These are phyloP conservation scores for Trachops cirrhosus DNA, from an alignment of 2,797 vertebrate species.

Conservation along the genomic window DNA sequence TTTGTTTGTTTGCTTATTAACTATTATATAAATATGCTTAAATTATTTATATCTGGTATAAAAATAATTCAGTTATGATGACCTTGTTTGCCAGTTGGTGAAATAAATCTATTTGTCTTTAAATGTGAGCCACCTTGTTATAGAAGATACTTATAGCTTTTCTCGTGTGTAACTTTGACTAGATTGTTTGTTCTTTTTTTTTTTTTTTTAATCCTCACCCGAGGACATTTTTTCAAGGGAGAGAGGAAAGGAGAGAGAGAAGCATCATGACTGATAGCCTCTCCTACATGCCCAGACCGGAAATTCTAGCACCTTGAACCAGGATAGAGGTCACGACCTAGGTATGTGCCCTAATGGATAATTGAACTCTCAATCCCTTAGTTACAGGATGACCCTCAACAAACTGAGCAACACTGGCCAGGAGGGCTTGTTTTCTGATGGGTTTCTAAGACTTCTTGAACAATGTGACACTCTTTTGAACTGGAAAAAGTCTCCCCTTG, in stretches of 20 bases:
- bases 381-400: not conserved
- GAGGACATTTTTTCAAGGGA: not conserved
- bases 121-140: constrained; percentile 89
- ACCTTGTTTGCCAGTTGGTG: constrained; percentile 83
- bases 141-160: constrained; percentile 87
- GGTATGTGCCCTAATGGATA: not conserved
- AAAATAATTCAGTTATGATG: constrained; percentile 78
- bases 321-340: not conserved
- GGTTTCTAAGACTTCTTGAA: constrained; percentile 86
- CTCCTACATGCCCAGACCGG: rapidly evolving
- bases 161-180: constrained; percentile 86
- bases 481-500: constrained; percentile 79
- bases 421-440: constrained; percentile 80
- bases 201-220: not conserved
- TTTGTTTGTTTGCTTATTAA: not conserved
- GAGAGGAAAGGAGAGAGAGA: not conserved
- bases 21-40: constrained; percentile 74
- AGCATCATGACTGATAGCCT: not conserved
- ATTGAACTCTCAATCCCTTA: not conserved
- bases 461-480: constrained; percentile 85
- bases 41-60: constrained; percentile 44
- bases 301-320: not conserved
- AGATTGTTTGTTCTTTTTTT: constrained; percentile 82
- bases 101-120: constrained; percentile 85
- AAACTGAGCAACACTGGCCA: not conserved